Evolutionary conservation across 2,113 vertebrate genomes (phyloP).

Genomic region (Epinephelus cyanopodus): DNA sequence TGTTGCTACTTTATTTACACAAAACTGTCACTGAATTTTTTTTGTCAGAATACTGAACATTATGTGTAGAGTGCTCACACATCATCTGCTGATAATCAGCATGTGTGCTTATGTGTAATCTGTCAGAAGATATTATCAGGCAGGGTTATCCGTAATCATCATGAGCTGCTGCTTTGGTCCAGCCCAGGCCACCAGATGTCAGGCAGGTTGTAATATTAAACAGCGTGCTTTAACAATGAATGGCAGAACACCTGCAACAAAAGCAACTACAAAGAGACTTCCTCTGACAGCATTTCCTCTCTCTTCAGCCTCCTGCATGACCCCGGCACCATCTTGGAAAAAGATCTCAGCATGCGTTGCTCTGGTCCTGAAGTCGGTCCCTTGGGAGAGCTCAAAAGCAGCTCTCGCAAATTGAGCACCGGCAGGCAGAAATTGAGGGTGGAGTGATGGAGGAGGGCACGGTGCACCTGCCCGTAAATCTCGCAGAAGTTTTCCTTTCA

Average conservation of each 20-base stretch:
- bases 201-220: conserved; percentile 81
- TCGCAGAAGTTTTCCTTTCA: conserved; percentile 71
- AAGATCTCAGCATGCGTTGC: conserved; percentile 80
- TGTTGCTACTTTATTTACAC: background rate
- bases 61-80: background rate
- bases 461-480: conserved; percentile 83
- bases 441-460: conserved; percentile 70
- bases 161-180: conserved; percentile 47
- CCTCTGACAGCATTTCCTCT: conserved; percentile 84
- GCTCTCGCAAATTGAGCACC: conserved; percentile 73
- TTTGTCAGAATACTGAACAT: background rate
- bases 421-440: conserved; percentile 63
- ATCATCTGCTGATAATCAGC: conserved; percentile 31
- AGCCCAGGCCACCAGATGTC: conserved; percentile 83
- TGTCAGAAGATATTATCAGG: conserved; percentile 50
- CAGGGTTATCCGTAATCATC: conserved; percentile 10
- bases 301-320: conserved; percentile 78
- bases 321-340: conserved; percentile 84
- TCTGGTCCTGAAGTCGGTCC: conserved; percentile 70
- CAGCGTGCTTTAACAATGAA: conserved; percentile 83
- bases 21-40: background rate
- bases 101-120: conserved; percentile 50
- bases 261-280: conserved; percentile 87
- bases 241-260: conserved; percentile 89
- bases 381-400: conserved; percentile 71